Percentiles rank a stretch among this genome's conserved stretches.
Conservation (phyloP, 2,113 vertebrate genomes). For the Glaucidium brasilianum region DNA sequence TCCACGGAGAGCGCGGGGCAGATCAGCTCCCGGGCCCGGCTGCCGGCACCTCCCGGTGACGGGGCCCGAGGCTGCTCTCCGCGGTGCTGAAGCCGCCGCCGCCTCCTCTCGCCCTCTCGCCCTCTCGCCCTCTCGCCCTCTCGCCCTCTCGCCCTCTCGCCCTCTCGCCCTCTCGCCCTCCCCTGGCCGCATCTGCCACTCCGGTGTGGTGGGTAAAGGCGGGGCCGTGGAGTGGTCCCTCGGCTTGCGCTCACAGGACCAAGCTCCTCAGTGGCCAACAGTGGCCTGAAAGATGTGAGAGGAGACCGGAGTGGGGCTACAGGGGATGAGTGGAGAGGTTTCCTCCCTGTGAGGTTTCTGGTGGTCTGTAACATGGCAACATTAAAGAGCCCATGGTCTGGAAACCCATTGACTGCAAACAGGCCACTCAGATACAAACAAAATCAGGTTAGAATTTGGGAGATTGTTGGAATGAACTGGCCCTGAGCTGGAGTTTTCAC, state of each 20-base stretch:
- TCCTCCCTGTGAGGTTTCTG: fast-evolving
- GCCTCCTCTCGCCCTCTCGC: too few relatives aligned
- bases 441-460: neutral
- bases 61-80: slow-evolving; percentile 29
- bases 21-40: neutral
- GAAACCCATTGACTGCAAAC: neutral
- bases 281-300: neutral
- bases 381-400: fast-evolving
- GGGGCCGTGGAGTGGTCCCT: too few relatives aligned
- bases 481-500: neutral
- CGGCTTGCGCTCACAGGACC: too few relatives aligned
- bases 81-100: slow-evolving; percentile 45
- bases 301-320: fast-evolving
- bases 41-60: neutral
- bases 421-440: neutral
- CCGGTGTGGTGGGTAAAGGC: too few relatives aligned
- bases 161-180: too few relatives aligned
- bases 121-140: too few relatives aligned
- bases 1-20: fast-evolving
- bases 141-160: too few relatives aligned
- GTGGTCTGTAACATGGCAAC: fast-evolving
- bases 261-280: neutral
- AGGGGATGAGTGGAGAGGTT: fast-evolving
- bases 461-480: neutral
- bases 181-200: neutral